Base-by-base conservation (phyloP, 2,888 invertebrate species). In the Unio pictorum region DNA sequence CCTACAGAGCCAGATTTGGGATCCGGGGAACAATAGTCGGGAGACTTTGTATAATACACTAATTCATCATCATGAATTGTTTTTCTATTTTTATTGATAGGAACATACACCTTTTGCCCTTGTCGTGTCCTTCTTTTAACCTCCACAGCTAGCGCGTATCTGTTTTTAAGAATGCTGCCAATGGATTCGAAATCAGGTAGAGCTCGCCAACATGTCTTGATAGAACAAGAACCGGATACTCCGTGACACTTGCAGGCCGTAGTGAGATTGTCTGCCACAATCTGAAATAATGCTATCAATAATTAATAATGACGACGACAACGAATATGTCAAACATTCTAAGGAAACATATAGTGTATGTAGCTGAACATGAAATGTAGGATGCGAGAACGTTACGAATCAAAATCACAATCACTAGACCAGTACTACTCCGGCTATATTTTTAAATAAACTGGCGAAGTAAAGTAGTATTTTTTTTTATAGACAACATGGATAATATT, bases 161-260 rank as follows among this genome's bases (percentile, higher is more conserved):
- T 91, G 85, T 93, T 90, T 89, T 93, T 91, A 87, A 93, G 89
- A 86, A 92, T 90, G 55, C 71, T 72, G 1, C 85, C 93, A 26
- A 93, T 90, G 63, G 91, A 90, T 4, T 90, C 88, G 71, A 93
- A 91, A 60, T 87, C 85, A 6, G 94, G 93, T 80, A 95, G 90
- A 2, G 94, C 93, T 81, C 93, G 92, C 95, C 95, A 95, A 88
- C 95, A 95, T 59, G 95, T 95, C 87, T 94, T 94, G 82, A 95
- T 93, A 80, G 94, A 94, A 89, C 95, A 95, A 66, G 95, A 95
- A 0, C 95, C 95, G 20, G 95, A 95, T 69, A 95, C 95, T 57
- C 95, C 95, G 91, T 95, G 95, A 84, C 95, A 95, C 86, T 95
- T 95, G 92, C 95, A 95, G 87, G 95, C 92, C 84, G 92, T 91